Conservation (phyloP, 2,888 invertebrate genomes). For the Anthophora plumipes region DNA sequence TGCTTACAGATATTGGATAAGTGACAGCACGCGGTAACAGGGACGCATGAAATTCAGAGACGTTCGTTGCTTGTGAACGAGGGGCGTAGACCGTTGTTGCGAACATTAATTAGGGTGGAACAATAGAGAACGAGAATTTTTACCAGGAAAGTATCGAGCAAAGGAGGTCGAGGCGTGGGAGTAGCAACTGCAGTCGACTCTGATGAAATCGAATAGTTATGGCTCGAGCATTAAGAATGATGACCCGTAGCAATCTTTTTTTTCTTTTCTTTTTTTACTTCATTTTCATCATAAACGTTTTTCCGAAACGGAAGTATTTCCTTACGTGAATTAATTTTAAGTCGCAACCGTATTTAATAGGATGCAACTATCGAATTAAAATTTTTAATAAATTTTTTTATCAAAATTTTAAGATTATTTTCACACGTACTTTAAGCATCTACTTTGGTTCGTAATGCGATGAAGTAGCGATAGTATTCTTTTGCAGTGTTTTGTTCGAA, state of each 20-base stretch:
- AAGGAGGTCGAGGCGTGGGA: conserved; percentile 82
- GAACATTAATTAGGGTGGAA: conserved; percentile 83
- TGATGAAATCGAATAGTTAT: conserved; percentile 62
- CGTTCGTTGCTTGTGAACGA: conserved; percentile 13
- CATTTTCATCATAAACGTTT: background rate
- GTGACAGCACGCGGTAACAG: conserved; percentile 82
- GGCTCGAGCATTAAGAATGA: background rate
- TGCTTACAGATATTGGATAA: conserved; percentile 84
- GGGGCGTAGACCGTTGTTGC: conserved; percentile 49
- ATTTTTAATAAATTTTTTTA: too few relatives aligned
- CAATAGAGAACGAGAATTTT: conserved; percentile 84
- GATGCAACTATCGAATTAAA: too few relatives aligned
- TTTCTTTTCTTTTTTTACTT: too few relatives aligned
- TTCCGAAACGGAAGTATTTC: background rate
- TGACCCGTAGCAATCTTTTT: background rate
- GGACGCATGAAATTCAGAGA: conserved; percentile 73
- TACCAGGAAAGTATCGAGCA: conserved; percentile 78
- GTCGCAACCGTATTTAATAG: too few relatives aligned
- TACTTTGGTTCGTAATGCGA: too few relatives aligned
- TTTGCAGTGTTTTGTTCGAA: too few relatives aligned
- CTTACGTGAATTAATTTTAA: too few relatives aligned
- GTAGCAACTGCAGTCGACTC: conserved; percentile 71
- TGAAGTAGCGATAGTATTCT: too few relatives aligned
- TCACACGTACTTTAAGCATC: too few relatives aligned
- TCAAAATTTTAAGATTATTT: too few relatives aligned